phyloP scores from a whole-genome alignment of 37 sponge, comb jelly and placozoan species.

The Oscarella lobularis region DNA sequence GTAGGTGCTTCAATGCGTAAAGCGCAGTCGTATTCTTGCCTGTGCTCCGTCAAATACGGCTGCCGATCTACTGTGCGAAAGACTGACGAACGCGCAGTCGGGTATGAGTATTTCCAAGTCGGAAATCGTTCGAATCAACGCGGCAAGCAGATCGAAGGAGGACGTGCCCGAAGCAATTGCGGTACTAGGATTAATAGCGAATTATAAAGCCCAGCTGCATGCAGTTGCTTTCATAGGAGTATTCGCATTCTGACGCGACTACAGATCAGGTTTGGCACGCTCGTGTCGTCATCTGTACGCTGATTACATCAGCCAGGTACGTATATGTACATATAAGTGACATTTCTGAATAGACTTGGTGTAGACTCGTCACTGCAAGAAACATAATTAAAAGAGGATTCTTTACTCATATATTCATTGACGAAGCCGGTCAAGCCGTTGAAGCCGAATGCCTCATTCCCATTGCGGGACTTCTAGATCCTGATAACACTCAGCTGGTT shows the following conservation, averaged over 20 bases:
- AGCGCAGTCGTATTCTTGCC: neutral
- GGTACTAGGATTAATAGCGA: too few species aligned
- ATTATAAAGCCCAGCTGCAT: too few species aligned
- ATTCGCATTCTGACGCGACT: neutral
- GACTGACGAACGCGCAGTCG: neutral
- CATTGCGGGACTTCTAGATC: conserved; percentile 22
- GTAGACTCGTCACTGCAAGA: too few species aligned
- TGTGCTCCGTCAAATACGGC: conserved; percentile 6
- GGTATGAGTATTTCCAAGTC: neutral
- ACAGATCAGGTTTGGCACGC: neutral
- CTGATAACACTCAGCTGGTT: conserved; percentile 15
- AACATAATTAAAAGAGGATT: too few species aligned
- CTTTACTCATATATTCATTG: conserved; percentile 67
- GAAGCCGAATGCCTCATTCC: conserved; percentile 63
- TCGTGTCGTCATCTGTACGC: neutral
- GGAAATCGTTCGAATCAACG: neutral
- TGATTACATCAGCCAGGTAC: neutral
- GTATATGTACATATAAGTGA: neutral
- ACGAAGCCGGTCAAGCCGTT: conserved; percentile 69
- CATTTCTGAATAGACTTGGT: too few species aligned
- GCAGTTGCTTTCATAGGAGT: too few species aligned
- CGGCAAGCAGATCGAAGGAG: neutral
- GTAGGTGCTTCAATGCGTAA: neutral
- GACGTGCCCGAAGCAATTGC: neutral
- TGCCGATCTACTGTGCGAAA: neutral